Conservation (phyloP, 2,888 invertebrate species). For the Hybos culiciformis region DNA sequence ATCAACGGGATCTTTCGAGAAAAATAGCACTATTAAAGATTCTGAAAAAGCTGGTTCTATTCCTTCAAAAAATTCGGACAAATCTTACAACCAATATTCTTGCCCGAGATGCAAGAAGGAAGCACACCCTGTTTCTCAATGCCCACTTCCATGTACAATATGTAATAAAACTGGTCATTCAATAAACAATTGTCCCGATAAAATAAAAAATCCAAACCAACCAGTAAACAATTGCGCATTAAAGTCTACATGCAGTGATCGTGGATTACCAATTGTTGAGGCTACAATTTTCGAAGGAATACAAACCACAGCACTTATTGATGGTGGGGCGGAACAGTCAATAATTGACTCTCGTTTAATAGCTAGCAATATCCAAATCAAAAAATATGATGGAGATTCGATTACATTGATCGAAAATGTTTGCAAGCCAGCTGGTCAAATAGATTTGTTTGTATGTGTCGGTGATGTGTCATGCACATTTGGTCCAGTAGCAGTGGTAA, state of each 20-base stretch:
- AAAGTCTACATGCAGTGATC: not conserved
- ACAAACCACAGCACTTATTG: not conserved
- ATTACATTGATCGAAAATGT: not conserved
- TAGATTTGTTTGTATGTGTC: not conserved
- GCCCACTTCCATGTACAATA: conserved; percentile 2
- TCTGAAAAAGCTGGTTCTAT: not conserved
- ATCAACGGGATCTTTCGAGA: too few relatives aligned
- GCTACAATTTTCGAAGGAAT: not conserved
- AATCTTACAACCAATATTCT: not conserved
- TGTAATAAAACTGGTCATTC: conserved; percentile 5
- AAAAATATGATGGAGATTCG: not conserved
- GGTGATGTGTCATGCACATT: not conserved
- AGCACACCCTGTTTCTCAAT: conserved; percentile 6
- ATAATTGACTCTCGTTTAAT: not conserved
- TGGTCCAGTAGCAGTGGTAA: not conserved
- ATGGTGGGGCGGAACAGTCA: not conserved
- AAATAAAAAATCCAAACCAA: not conserved
- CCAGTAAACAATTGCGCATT: not conserved
- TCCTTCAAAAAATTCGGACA: not conserved
- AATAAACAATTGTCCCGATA: conserved; percentile 3
- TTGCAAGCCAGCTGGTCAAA: not conserved
- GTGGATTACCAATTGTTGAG: not conserved
- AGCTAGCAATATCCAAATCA: not conserved
- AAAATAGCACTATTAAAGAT: not conserved
- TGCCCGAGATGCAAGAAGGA: conserved; percentile 5